Conservation (phyloP, 2,888 invertebrate species). For the Phaonia tiefii region DNA sequence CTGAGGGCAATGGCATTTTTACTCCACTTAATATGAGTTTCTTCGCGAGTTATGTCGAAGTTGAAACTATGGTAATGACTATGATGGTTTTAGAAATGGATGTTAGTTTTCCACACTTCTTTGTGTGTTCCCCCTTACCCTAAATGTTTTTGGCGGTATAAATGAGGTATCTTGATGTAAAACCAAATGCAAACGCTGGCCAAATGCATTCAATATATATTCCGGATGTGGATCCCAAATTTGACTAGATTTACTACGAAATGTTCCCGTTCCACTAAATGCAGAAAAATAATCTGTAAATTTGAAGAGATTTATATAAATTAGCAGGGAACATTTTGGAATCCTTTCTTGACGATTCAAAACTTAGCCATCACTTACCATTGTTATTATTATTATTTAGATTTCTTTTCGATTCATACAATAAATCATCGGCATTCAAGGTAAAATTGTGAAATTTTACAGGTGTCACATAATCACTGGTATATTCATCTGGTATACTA, state of each 20-base stretch:
- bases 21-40: too few species aligned
- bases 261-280: constrained; percentile 85
- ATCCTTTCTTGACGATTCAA: too few species aligned
- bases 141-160: constrained; percentile 76
- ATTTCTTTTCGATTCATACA: constrained; percentile 81
- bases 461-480: constrained; percentile 82
- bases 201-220: constrained; percentile 86
- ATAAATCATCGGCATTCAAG: constrained; percentile 82
- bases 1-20: too few species aligned
- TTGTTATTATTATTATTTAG: constrained; percentile 69
- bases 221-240: constrained; percentile 89
- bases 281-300: constrained; percentile 76
- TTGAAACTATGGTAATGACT: too few species aligned
- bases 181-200: constrained; percentile 78
- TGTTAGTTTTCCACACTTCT: too few species aligned
- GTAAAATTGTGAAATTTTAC: constrained; percentile 83
- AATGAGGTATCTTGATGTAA: constrained; percentile 79
- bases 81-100: too few species aligned
- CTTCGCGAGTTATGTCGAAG: too few species aligned
- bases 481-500: constrained; percentile 72
- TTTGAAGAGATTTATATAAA: too few species aligned
- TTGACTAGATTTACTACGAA: constrained; percentile 83
- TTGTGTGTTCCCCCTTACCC: constrained; percentile 68
- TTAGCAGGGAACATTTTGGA: too few species aligned
- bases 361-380: constrained; percentile 47